Conservation (phyloP, 2,113 vertebrate species). For the Limanda limanda region DNA sequence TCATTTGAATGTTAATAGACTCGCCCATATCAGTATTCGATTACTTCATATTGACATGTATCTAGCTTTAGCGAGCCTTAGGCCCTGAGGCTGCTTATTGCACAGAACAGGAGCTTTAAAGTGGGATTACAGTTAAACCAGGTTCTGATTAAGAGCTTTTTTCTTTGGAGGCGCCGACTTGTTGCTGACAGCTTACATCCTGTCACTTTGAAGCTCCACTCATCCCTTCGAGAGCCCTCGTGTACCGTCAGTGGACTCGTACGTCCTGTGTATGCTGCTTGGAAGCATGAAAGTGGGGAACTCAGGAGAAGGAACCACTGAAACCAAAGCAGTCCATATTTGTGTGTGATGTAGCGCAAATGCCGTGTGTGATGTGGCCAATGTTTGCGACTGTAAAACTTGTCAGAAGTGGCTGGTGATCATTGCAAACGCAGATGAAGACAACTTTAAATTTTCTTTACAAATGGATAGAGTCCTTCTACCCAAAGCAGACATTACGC, state of each 20-base stretch:
- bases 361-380: too few species aligned
- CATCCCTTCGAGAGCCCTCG: conserved; percentile 34
- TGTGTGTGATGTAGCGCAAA: neutral
- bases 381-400: too few species aligned
- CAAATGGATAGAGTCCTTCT: too few species aligned
- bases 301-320: neutral
- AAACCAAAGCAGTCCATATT: neutral
- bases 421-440: too few species aligned
- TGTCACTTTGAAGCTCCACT: conserved; percentile 47
- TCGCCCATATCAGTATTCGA: neutral
- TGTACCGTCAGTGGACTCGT: conserved; percentile 20
- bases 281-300: conserved; percentile 17
- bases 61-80: neutral
- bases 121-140: conserved; percentile 9
- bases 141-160: conserved; percentile 26
- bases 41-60: neutral
- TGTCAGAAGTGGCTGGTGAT: too few species aligned
- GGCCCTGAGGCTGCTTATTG: conserved; percentile 6
- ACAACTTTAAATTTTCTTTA: too few species aligned
- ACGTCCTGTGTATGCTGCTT: neutral
- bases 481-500: neutral
- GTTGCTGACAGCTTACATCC: conserved; percentile 28
- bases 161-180: neutral
- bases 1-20: neutral
- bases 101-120: conserved; percentile 9